Evolutionary conservation across 2,797 vertebrate species (phyloP), one percentile per base, ranked within the genome.

Genomic region (Poecilia velifera): DNA sequence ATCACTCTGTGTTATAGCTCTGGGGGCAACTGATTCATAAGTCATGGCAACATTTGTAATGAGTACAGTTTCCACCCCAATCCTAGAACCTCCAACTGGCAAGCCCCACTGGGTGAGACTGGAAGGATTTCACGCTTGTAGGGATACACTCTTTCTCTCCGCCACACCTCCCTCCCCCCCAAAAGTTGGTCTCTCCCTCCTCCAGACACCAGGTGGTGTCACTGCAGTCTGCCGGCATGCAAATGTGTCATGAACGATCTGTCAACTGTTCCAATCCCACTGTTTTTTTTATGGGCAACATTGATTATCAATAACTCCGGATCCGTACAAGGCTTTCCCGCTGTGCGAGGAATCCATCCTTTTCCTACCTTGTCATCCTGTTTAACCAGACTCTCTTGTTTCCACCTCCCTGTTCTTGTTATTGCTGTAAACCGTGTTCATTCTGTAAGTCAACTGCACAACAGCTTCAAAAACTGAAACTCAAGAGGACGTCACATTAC

Each of bases 141-240:
- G 84, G 77, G 87, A 91, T 75, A 66, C 47, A 79, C 89, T 86
- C 80, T 86, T 84, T 87, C 82, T 82, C 77, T 86, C 86, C 2
- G 18, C 49, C 18, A 51, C 49, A 51, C 87, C 89, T 84, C 80
- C 81, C 34, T 34, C 34, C 34, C 34, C 34, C 34, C 34, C 34
- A 34, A 87, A 84, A 47, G 71, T 87, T 80, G 86, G 70, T 89
- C 84, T 80, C 79, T 84, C 76, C 36, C 25, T 73, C 93, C 93
- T 92, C 94, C 91, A 95, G 94, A 95, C 93, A 88, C 94, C 95
- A 96, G 95, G 94, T 96, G 95, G 93, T 94, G 94, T 93, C 88
- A 92, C 90, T 91, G 88, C 93, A 84, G 93, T 95, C 91, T 90
- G 90, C 86, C 87, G 89, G 94, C 94, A 95, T 94, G 94, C 93